A percentile compares a stretch with the other conserved stretches of the same genome.
Evolutionary conservation across 64 coral and sea anemone genomes (phyloP).

Genomic region (Pocillopora damicornis): DNA sequence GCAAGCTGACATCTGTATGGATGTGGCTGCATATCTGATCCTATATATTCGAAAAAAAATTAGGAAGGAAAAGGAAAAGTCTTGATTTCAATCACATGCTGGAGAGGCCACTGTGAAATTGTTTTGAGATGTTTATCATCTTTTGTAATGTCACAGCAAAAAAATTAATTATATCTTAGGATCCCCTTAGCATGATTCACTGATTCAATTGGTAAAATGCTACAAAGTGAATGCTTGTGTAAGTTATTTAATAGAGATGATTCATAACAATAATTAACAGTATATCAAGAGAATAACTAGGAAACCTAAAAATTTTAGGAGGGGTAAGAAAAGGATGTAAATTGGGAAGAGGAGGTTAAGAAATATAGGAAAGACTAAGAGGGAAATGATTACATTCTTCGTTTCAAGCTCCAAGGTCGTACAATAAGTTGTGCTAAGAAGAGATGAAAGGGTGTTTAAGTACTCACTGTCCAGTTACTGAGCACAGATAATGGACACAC

Average conservation of each 20-base stretch:
- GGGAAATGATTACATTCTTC: neutral
- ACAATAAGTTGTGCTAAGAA: neutral
- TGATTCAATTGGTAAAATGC: too few relatives aligned
- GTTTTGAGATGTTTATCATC: too few relatives aligned
- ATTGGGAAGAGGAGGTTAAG: neutral
- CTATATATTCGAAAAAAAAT: neutral
- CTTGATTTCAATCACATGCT: neutral
- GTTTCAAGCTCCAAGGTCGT: neutral
- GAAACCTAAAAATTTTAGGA: too few relatives aligned
- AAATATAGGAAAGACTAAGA: neutral
- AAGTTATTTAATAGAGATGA: too few relatives aligned
- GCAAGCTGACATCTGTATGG: conserved; percentile 18
- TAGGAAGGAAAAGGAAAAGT: neutral
- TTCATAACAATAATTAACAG: too few relatives aligned
- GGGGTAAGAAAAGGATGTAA: neutral
- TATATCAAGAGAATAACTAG: too few relatives aligned
- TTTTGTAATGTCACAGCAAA: too few relatives aligned
- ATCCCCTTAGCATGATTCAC: too few relatives aligned
- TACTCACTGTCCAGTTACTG: conserved; percentile 92
- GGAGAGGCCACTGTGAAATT: neutral
- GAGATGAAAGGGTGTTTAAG: neutral
- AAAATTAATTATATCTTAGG: too few relatives aligned
- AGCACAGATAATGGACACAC: conserved; percentile 88
- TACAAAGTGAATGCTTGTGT: too few relatives aligned
- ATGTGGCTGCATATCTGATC: conserved; percentile 70